Evolutionary conservation across 37 sponge, comb jelly and placozoan genomes (phyloP).

Genomic region (Eunapius fragilis): DNA sequence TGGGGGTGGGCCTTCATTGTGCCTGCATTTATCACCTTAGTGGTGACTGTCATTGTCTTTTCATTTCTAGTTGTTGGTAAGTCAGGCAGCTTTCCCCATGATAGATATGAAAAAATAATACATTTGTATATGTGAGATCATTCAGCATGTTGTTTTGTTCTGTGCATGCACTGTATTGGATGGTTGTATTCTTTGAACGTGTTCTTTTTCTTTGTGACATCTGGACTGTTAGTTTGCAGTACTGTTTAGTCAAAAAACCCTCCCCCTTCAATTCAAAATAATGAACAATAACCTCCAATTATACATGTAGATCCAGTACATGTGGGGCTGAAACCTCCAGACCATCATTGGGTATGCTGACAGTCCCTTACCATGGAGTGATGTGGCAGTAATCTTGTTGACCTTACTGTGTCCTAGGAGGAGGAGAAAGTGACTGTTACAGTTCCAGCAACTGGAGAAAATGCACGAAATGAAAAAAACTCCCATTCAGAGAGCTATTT

Average conservation of each 20-base stretch:
- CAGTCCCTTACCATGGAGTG: neutral
- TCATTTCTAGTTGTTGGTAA: conserved; percentile 43
- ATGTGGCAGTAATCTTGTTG: neutral
- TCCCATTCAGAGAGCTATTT: neutral
- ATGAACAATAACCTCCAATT: too few relatives aligned
- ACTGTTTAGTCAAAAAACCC: too few relatives aligned
- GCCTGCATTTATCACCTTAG: conserved; percentile 69
- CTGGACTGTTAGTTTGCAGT: too few relatives aligned
- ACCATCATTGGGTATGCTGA: conserved; percentile 40
- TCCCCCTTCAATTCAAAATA: too few relatives aligned
- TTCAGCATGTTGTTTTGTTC: too few relatives aligned
- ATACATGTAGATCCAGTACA: conserved; percentile 48
- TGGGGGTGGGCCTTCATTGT: conserved; percentile 57
- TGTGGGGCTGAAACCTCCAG: conserved; percentile 60
- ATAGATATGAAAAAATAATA: too few relatives aligned
- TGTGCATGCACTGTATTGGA: too few relatives aligned
- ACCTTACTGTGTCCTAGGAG: neutral
- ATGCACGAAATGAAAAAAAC: neutral
- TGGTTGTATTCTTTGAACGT: too few relatives aligned
- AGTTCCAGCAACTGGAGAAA: neutral
- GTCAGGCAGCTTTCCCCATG: neutral
- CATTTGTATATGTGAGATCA: too few relatives aligned
- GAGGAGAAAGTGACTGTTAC: neutral
- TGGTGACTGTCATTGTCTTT: conserved; percentile 38
- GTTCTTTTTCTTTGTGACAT: too few relatives aligned